Evolutionary conservation across 1,140 invertebrate species (phyloP).

Genomic region (Atta texana): DNA sequence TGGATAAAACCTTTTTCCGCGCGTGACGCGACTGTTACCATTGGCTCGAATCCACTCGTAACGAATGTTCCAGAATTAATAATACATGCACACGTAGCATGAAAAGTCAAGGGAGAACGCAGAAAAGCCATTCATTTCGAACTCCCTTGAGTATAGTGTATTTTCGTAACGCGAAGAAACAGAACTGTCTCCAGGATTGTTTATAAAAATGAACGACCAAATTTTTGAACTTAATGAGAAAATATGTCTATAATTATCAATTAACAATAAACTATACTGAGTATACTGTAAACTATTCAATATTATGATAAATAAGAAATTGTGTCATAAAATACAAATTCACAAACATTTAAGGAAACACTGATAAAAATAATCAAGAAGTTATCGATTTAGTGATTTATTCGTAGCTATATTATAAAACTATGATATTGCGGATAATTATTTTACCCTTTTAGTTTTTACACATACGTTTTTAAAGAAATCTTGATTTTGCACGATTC

Average conservation of each 20-base stretch:
- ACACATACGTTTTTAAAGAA: neutral
- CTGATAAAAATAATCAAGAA: neutral
- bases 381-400: neutral
- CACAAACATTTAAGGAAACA: neutral
- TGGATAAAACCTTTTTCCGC: constrained; percentile 61
- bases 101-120: constrained; percentile 53
- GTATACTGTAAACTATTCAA: neutral
- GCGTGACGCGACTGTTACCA: constrained; percentile 61
- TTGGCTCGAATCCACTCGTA: constrained; percentile 48
- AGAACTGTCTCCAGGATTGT: neutral
- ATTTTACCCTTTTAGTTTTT: neutral
- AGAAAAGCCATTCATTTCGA: constrained; percentile 23
- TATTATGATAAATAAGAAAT: neutral
- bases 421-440: neutral
- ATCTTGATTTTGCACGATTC: neutral
- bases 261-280: neutral
- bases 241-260: neutral
- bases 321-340: neutral
- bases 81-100: constrained; percentile 61
- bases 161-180: constrained; percentile 5
- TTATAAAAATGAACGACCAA: neutral
- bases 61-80: constrained; percentile 59
- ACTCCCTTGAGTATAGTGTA: constrained; percentile 33
- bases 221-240: neutral
- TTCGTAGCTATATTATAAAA: neutral